phyloP scores from a whole-genome alignment of 2,113 vertebrate genomes.

The Petromus typicus region DNA sequence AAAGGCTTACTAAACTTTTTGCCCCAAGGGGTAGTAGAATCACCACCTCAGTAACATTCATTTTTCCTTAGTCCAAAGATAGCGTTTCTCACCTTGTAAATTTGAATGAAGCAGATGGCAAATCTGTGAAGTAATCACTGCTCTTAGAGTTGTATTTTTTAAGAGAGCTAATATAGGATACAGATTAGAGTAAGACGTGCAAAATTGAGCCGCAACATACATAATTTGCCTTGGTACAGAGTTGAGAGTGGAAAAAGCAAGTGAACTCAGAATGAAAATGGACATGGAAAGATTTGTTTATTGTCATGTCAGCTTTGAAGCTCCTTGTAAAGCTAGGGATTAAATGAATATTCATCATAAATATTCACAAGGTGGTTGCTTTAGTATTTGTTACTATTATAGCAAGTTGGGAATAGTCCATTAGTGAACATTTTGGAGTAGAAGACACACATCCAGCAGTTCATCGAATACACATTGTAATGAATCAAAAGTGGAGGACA shows the following conservation, averaged over 20 bases:
- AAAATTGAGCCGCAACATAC: neutral
- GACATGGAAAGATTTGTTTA: neutral
- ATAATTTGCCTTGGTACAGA: neutral
- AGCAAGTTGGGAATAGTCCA: neutral
- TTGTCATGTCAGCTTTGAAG: constrained; percentile 25
- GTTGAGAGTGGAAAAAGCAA: constrained; percentile 12
- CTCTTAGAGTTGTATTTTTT: constrained; percentile 55
- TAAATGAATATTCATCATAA: constrained; percentile 48
- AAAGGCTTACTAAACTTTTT: neutral
- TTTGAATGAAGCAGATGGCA: constrained; percentile 65
- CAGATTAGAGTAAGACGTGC: constrained; percentile 31
- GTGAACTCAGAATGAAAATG: neutral
- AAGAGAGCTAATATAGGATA: constrained; percentile 3
- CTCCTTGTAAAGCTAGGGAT: neutral
- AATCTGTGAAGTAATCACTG: constrained; percentile 64
- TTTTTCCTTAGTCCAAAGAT: constrained; percentile 69
- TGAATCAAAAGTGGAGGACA: neutral
- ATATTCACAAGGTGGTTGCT: constrained; percentile 42
- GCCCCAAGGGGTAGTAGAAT: constrained; percentile 16
- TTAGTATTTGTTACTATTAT: neutral
- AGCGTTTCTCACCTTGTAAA: constrained; percentile 58
- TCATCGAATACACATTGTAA: neutral
- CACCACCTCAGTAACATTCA: constrained; percentile 44
- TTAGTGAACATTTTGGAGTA: neutral
- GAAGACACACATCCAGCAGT: neutral